Evolutionary conservation across 2,113 vertebrate genomes (phyloP).

Genomic region (Nothocercus nigrocapillus): DNA sequence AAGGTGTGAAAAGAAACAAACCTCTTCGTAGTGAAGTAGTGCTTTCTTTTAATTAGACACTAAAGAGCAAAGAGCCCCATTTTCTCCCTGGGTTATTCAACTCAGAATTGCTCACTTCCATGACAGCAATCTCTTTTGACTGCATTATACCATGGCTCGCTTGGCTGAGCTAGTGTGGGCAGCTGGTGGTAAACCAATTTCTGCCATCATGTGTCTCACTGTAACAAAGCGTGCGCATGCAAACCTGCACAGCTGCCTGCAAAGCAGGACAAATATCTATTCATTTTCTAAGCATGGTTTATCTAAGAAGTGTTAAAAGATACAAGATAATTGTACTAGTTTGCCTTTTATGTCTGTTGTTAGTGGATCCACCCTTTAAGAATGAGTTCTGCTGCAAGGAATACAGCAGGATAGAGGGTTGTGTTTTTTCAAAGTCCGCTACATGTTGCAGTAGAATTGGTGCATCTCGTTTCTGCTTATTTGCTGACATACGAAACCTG

Average conservation of each 20-base stretch:
- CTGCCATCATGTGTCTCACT: neutral
- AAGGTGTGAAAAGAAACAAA: neutral
- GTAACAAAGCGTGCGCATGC: neutral
- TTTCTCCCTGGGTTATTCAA: neutral
- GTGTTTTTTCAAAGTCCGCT: neutral
- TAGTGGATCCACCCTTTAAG: neutral
- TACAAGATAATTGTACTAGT: neutral
- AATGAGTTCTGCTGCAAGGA: neutral
- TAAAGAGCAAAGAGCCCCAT: neutral
- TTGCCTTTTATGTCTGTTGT: neutral
- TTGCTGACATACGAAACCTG: neutral
- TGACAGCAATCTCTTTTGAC: neutral
- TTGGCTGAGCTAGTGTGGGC: neutral
- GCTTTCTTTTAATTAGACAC: neutral
- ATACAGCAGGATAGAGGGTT: neutral
- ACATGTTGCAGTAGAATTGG: neutral
- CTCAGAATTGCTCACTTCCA: neutral
- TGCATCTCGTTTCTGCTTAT: neutral
- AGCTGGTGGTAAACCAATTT: neutral
- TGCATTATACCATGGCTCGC: accelerated
- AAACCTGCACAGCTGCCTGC: neutral
- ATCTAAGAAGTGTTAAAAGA: neutral
- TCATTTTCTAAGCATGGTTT: neutral
- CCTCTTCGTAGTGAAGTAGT: neutral
- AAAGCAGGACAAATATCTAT: neutral